Conservation (phyloP, 2,797 vertebrate species). For the Sandelia bainsii region DNA sequence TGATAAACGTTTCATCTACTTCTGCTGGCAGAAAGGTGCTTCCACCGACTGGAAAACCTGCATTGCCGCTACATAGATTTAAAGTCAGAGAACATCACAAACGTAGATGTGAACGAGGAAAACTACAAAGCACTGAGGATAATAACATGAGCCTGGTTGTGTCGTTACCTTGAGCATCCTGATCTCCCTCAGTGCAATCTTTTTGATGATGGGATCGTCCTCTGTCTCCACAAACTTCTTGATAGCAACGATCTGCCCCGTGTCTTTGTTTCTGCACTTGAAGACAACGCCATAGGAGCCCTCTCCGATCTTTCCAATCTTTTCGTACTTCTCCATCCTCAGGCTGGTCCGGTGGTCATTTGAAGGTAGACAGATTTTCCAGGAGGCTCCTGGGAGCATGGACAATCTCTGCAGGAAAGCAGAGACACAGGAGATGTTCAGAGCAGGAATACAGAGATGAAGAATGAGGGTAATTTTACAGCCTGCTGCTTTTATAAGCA, state of each 20-base stretch:
- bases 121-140: neutral
- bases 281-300: conserved; percentile 96
- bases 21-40: neutral
- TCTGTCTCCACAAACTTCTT: conserved; percentile 97
- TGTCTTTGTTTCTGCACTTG: conserved; percentile 93
- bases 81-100: neutral
- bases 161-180: conserved; percentile 92
- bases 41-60: too few relatives aligned
- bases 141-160: neutral
- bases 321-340: conserved; percentile 95
- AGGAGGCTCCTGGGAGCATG: neutral
- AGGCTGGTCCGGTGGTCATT: neutral
- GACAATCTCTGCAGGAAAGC: neutral
- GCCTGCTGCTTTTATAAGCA: neutral
- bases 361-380: neutral
- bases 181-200: conserved; percentile 94
- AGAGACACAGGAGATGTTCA: neutral
- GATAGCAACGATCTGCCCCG: conserved; percentile 93
- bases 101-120: too few relatives aligned
- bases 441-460: neutral
- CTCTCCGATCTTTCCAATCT: conserved; percentile 93
- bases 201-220: conserved; percentile 93
- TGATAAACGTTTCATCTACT: neutral
- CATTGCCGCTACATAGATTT: neutral
- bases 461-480: neutral